phyloP scores from a whole-genome alignment of 2,113 vertebrate genomes.

The Perca flavescens region DNA sequence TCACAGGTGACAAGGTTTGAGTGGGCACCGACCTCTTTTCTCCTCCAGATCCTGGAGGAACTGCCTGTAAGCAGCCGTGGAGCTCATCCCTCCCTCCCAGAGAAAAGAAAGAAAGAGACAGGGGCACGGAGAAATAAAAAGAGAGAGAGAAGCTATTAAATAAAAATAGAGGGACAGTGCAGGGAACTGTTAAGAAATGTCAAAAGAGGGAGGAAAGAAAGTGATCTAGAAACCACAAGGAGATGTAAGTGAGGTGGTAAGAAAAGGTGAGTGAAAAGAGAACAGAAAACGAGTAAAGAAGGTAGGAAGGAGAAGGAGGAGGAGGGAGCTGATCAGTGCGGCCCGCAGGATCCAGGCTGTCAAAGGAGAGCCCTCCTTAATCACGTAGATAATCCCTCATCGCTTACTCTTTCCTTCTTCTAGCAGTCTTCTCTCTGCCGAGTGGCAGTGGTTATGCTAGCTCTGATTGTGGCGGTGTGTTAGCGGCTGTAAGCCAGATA shows the following conservation, averaged over 20 bases:
- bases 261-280: constrained; percentile 8
- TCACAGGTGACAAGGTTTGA: constrained; percentile 12
- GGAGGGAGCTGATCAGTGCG: neutral
- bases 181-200: constrained; percentile 9
- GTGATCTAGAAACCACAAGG: neutral
- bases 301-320: neutral
- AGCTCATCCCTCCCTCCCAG: constrained; percentile 75
- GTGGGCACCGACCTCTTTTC: constrained; percentile 84
- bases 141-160: constrained; percentile 9
- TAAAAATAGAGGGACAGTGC: neutral
- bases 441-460: constrained; percentile 35
- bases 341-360: constrained; percentile 46
- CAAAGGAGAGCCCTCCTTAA: constrained; percentile 64
- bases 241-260: neutral
- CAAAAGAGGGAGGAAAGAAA: neutral
- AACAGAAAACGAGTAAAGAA: neutral
- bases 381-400: constrained; percentile 70
- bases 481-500: constrained; percentile 77
- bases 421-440: neutral
- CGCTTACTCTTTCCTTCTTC: constrained; percentile 37
- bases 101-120: neutral
- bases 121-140: neutral
- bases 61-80: constrained; percentile 81
- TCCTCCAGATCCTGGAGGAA: constrained; percentile 84
- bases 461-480: constrained; percentile 61